Percentiles rank a stretch among this genome's conserved stretches.
These are phyloP conservation scores for Matsumurasca onukii DNA, from an alignment of 1,140 invertebrate species.

Conservation along the genomic window DNA sequence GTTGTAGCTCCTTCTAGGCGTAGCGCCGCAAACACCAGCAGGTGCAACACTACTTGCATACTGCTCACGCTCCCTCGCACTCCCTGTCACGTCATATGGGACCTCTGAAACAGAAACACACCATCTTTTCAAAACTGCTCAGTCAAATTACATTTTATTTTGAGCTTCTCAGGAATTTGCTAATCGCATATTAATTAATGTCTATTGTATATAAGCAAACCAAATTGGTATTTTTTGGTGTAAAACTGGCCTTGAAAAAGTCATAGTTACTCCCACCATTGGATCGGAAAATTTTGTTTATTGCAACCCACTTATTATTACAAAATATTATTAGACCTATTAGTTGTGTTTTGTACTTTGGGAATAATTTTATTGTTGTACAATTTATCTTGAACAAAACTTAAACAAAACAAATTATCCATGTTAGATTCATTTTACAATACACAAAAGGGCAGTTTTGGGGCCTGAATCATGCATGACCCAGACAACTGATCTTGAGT, in stretches of 20 bases:
- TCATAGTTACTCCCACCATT: background rate
- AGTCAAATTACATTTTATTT: background rate
- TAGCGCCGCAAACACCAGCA: conserved; percentile 30
- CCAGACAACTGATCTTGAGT: no score
- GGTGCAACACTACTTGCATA: conserved; percentile 34
- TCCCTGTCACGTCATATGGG: conserved; percentile 32
- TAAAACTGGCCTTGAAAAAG: background rate
- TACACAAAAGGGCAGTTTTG: no score
- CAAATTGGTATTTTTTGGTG: background rate
- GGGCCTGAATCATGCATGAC: no score
- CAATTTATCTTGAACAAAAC: no score
- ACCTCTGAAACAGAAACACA: conserved; percentile 25
- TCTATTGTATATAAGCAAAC: background rate
- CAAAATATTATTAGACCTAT: no score
- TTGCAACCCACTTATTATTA: no score
- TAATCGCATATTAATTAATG: background rate
- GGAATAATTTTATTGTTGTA: no score
- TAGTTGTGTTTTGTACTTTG: no score
- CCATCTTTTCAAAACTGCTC: background rate
- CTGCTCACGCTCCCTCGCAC: conserved; percentile 29
- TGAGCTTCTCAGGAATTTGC: background rate
- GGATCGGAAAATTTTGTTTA: background rate
- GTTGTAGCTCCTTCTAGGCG: conserved; percentile 39
- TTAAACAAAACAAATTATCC: no score
- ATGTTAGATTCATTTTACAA: no score